Base-by-base conservation (phyloP, 2,888 invertebrate species). In the Orchesella flavescens region DNA sequence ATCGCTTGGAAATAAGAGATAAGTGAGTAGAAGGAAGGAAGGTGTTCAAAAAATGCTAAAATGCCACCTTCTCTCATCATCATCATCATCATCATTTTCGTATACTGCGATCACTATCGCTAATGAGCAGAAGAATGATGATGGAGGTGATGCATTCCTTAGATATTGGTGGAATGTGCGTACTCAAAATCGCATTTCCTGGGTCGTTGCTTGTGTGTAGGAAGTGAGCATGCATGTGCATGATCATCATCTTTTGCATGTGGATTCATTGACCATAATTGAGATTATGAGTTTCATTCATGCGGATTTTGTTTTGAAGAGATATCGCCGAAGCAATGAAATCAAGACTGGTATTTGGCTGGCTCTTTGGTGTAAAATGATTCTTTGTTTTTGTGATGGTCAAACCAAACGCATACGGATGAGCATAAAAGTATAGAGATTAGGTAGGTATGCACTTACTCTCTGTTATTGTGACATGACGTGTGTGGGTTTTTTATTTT, bases 401-500 rank as follows among this genome's bases (percentile, higher is more conserved):
- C 7, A 2, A 34, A 34, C 34, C 3, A 4, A 34, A 34, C n/a
- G 34, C 7, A 34, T 34, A 34, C 34, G 7, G 34, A 34, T 34
- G n/a, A n/a, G n/a, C n/a, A n/a, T n/a, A n/a, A n/a, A n/a, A n/a
- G n/a, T n/a, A n/a, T n/a, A n/a, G n/a, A 34, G 34, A 34, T 34
- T 4, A 34, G 34, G 34, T 34, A 7, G n/a, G n/a, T n/a, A n/a
- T n/a, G n/a, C n/a, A n/a, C n/a, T n/a, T n/a, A n/a, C n/a, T n/a
- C n/a, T n/a, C n/a, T 34, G 7, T 34, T 34, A 7, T 34, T 34
- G 34, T 34, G 34, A 34, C 34, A 34, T n/a, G 23, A 23, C 65
- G 61, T 44, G 76, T 76, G 76, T 76, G 76, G 76, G 76, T 76
- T 55, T 65, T 49, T 24, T 44, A 66, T 15, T 76, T 34, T 57